phyloP scores from a whole-genome alignment of 2,113 vertebrate species.

The Falcunculus frontatus region DNA sequence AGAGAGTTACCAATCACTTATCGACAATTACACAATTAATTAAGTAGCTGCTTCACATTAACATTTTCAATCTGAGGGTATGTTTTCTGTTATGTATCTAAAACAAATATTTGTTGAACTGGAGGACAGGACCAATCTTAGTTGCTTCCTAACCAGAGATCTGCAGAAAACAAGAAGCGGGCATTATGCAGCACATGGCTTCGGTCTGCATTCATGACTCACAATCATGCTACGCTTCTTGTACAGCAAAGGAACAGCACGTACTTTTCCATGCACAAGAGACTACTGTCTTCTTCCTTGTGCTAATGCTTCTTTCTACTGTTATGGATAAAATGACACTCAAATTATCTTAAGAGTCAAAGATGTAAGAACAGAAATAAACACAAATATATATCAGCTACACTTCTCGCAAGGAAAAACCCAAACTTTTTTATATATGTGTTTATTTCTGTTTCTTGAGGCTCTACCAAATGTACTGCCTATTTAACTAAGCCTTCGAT shows the following conservation, averaged over 20 bases:
- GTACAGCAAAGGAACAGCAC: background rate
- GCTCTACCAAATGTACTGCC: background rate
- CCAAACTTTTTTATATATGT: background rate
- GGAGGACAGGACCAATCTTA: background rate
- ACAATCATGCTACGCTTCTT: background rate
- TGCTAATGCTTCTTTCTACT: background rate
- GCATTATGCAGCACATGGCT: background rate
- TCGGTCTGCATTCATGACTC: background rate
- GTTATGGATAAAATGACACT: background rate
- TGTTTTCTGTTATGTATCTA: background rate
- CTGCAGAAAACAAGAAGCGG: background rate
- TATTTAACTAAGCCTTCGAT: background rate
- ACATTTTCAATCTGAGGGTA: background rate
- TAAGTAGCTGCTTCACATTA: background rate
- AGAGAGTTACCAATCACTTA: background rate
- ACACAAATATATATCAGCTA: background rate
- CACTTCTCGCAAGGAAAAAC: accelerated
- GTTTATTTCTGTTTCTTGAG: background rate
- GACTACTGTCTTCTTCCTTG: background rate
- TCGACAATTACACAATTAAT: background rate
- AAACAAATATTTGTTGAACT: background rate
- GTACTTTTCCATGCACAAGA: background rate
- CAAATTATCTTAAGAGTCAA: background rate
- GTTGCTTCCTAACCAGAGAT: background rate
- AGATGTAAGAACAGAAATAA: background rate